These are phyloP conservation scores for Busseola fusca DNA, from an alignment of 2,888 invertebrate genomes.

Conservation along the genomic window DNA sequence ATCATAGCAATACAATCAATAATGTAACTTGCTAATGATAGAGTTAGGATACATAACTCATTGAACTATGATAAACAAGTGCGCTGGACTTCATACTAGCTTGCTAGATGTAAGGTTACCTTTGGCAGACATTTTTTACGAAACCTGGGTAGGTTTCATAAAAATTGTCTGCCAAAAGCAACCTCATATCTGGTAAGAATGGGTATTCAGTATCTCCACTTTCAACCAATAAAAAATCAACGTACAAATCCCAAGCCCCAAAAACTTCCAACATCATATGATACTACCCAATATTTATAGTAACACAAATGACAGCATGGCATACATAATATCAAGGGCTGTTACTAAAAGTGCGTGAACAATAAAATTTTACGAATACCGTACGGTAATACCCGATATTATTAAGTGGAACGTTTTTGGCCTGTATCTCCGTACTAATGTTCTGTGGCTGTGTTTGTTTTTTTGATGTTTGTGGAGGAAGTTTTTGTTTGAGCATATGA, in stretches of 20 bases:
- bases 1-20: background rate
- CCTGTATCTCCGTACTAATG: slow-evolving; percentile 41
- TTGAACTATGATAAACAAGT: too few relatives aligned
- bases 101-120: background rate
- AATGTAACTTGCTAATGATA: background rate
- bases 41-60: too few relatives aligned
- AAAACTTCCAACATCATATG: slow-evolving; percentile 31
- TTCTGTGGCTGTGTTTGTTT: slow-evolving; percentile 33
- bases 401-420: slow-evolving; percentile 46
- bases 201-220: too few relatives aligned
- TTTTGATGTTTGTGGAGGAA: slow-evolving; percentile 11
- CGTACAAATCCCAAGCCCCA: slow-evolving; percentile 8
- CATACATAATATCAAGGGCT: slow-evolving; percentile 27
- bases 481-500: slow-evolving; percentile 19
- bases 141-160: too few relatives aligned
- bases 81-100: background rate
- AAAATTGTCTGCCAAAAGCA: too few relatives aligned
- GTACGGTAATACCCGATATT: slow-evolving; percentile 46
- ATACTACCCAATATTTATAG: slow-evolving; percentile 39
- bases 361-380: slow-evolving; percentile 62
- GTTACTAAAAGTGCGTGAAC: slow-evolving; percentile 42
- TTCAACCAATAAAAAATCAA: slow-evolving; percentile 6
- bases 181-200: too few relatives aligned
- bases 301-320: slow-evolving; percentile 29
- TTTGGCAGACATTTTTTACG: background rate